These are phyloP conservation scores for Gobio occitaniae DNA, from an alignment of 2,797 vertebrate species.

Conservation along the genomic window DNA sequence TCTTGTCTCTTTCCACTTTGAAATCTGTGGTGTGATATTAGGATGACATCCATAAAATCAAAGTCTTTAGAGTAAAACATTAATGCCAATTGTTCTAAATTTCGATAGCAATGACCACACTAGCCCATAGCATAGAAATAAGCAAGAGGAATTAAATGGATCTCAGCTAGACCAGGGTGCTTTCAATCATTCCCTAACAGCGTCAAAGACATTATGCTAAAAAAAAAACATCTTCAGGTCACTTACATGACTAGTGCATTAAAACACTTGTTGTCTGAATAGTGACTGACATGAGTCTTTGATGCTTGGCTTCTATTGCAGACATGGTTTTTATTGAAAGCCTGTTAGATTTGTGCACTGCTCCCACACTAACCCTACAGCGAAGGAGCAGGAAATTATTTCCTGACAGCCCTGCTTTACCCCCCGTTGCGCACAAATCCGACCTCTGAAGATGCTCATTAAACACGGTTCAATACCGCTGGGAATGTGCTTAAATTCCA, in stretches of 20 bases:
- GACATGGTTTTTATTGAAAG: slow-evolving; percentile 12
- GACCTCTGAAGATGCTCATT: slow-evolving; percentile 42
- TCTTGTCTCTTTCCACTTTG: neutral
- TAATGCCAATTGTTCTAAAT: no score
- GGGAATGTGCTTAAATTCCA: slow-evolving; percentile 22
- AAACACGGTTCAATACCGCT: slow-evolving; percentile 4
- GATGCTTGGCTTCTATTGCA: slow-evolving; percentile 6
- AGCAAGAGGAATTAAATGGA: neutral
- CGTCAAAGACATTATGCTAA: no score
- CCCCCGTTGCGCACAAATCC: slow-evolving; percentile 39
- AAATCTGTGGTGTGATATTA: neutral
- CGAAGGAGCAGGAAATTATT: slow-evolving; percentile 37
- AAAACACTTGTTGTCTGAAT: neutral
- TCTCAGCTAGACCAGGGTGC: neutral
- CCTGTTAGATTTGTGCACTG: neutral
- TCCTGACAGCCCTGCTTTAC: slow-evolving; percentile 36
- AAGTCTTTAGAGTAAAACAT: neutral
- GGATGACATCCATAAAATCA: neutral
- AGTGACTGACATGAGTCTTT: slow-evolving; percentile 9
- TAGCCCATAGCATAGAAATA: neutral
- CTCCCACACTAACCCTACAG: slow-evolving; percentile 6
- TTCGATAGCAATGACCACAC: neutral
- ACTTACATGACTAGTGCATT: slow-evolving; percentile 8
- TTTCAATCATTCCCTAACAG: neutral
- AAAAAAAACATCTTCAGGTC: neutral